Conservation (phyloP, 30 jellyfish, hydroid and myxozoan species). For the Sanderia malayensis region DNA sequence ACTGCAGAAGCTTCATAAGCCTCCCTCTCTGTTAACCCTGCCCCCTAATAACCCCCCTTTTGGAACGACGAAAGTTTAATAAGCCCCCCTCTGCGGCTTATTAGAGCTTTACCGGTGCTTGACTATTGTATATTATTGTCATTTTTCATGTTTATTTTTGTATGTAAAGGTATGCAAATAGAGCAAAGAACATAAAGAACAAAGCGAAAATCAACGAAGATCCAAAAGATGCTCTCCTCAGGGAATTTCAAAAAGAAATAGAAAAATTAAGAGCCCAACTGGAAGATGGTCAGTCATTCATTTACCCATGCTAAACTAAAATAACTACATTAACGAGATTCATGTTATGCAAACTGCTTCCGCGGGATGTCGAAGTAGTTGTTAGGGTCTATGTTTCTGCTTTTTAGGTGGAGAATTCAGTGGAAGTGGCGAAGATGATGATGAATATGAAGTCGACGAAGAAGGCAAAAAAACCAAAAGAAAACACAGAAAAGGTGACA, state of each 20-base stretch:
- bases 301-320: too few relatives aligned
- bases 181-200: conserved; percentile 91
- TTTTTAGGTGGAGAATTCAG: conserved; percentile 53
- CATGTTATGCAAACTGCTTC: too few relatives aligned
- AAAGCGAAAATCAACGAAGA: conserved; percentile 93
- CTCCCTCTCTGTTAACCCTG: too few relatives aligned
- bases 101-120: too few relatives aligned
- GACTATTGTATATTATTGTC: too few relatives aligned
- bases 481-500: conserved; percentile 22
- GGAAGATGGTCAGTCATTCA: conserved; percentile 63
- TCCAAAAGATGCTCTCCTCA: conserved; percentile 91
- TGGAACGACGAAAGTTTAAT: too few relatives aligned
- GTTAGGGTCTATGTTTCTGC: too few relatives aligned
- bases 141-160: neutral
- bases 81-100: too few relatives aligned
- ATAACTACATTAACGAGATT: too few relatives aligned
- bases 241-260: conserved; percentile 86
- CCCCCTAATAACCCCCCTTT: too few relatives aligned
- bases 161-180: conserved; percentile 79
- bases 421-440: conserved; percentile 58
- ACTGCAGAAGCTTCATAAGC: too few relatives aligned
- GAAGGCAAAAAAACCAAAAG: conserved; percentile 44
- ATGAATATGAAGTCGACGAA: conserved; percentile 55
- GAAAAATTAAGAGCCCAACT: conserved; percentile 79
- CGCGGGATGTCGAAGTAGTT: too few relatives aligned